A percentile compares a stretch with the other conserved stretches of the same genome.
Evolutionary conservation across 2,797 vertebrate genomes (phyloP).

Genomic region (Artibeus lituratus): DNA sequence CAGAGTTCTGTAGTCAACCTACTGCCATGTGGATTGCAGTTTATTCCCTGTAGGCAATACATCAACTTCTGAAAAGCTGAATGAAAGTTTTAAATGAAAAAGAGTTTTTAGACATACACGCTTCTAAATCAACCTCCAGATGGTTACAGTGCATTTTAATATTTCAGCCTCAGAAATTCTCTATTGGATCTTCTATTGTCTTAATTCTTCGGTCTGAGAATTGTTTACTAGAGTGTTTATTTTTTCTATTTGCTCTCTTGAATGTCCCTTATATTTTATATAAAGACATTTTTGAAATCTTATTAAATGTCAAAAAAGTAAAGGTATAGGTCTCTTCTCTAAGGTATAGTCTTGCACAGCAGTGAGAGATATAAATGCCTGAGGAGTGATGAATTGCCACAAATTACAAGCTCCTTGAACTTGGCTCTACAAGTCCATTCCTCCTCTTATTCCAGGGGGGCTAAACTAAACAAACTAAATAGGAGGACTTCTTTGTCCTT

Average conservation of each 20-base stretch:
- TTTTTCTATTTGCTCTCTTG: constrained; percentile 7
- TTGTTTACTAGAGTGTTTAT: background rate
- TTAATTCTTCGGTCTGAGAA: constrained; percentile 40
- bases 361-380: background rate
- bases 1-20: constrained; percentile 19
- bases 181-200: constrained; percentile 17
- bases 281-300: constrained; percentile 25
- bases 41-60: constrained; percentile 16
- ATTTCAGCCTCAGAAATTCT: constrained; percentile 31
- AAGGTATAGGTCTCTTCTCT: background rate
- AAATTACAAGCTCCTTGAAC: background rate
- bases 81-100: constrained; percentile 21
- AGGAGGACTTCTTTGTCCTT: background rate
- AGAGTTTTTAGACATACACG: background rate
- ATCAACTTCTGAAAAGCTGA: constrained; percentile 47
- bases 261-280: constrained; percentile 48
- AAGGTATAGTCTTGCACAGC: background rate
- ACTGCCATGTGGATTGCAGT: background rate
- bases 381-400: background rate
- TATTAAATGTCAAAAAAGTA: background rate
- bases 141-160: constrained; percentile 44
- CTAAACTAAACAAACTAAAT: background rate
- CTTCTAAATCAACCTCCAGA: constrained; percentile 30
- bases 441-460: background rate
- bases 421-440: background rate